phyloP scores from a whole-genome alignment of 2,888 invertebrate genomes.

The Spodoptera exigua region DNA sequence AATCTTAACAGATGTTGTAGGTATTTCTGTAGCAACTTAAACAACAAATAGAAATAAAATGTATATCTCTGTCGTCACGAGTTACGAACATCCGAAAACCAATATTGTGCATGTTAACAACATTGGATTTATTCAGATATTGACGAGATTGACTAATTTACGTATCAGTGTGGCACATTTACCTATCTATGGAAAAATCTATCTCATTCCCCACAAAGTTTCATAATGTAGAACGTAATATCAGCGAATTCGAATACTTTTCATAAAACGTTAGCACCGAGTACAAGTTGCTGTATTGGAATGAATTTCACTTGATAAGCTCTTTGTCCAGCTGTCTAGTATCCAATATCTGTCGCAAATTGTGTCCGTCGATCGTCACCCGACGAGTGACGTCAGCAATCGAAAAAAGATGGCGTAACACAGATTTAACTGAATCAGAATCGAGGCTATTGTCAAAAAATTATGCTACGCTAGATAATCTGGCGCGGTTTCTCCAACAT shows the following conservation, averaged over 20 bases:
- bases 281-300: conserved; percentile 25
- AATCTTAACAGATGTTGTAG: no score
- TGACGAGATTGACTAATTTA: no score
- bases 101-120: no score
- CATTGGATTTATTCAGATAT: no score
- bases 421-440: conserved; percentile 13
- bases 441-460: neutral
- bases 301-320: conserved; percentile 41
- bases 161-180: no score
- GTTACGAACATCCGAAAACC: no score
- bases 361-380: conserved; percentile 22
- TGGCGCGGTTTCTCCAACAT: no score
- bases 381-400: conserved; percentile 10
- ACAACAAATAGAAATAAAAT: no score
- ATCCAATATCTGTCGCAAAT: conserved; percentile 41
- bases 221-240: conserved; percentile 22
- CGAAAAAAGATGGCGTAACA: conserved; percentile 19
- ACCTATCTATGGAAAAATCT: no score
- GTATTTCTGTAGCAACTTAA: no score
- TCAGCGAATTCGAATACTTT: conserved; percentile 10
- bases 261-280: conserved; percentile 21
- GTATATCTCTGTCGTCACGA: no score
- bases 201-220: neutral
- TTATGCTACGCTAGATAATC: neutral
- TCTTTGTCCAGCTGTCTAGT: conserved; percentile 27